Conservation (phyloP, 2,797 vertebrate genomes). For the Lycodopsis pacificus region DNA sequence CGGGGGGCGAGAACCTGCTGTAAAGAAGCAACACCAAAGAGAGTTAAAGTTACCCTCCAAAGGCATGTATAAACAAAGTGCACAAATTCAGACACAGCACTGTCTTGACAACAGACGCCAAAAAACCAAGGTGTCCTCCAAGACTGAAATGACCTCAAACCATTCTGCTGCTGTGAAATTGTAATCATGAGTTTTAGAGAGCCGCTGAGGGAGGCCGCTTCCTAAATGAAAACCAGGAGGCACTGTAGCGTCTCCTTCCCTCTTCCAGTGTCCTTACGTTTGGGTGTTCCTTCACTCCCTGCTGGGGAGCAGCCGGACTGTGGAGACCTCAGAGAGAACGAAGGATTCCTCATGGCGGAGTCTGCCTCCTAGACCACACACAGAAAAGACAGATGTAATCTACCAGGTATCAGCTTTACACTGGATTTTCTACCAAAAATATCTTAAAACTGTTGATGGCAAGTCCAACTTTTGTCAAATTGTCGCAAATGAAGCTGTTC, state of each 20-base stretch:
- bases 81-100: conserved; percentile 4
- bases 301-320: conserved; percentile 95
- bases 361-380: conserved; percentile 88
- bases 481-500: not conserved
- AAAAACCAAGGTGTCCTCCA: not conserved
- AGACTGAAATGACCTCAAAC: conserved; percentile 10
- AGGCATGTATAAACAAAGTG: not conserved
- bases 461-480: not conserved
- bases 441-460: too few species aligned
- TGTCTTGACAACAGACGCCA: not conserved
- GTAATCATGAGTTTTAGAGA: not conserved
- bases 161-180: conserved; percentile 8
- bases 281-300: conserved; percentile 94
- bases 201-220: not conserved
- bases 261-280: conserved; percentile 84
- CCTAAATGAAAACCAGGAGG: not conserved
- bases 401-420: conserved; percentile 15
- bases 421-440: not conserved
- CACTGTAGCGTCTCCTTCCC: not conserved
- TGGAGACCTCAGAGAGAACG: conserved; percentile 93
- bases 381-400: conserved; percentile 40
- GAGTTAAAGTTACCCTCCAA: conserved; percentile 10
- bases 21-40: conserved; percentile 34
- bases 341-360: conserved; percentile 91
- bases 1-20: conserved; percentile 90